These are phyloP conservation scores for Drosophila macrospina DNA, from an alignment of 2,888 invertebrate genomes.

Conservation along the genomic window DNA sequence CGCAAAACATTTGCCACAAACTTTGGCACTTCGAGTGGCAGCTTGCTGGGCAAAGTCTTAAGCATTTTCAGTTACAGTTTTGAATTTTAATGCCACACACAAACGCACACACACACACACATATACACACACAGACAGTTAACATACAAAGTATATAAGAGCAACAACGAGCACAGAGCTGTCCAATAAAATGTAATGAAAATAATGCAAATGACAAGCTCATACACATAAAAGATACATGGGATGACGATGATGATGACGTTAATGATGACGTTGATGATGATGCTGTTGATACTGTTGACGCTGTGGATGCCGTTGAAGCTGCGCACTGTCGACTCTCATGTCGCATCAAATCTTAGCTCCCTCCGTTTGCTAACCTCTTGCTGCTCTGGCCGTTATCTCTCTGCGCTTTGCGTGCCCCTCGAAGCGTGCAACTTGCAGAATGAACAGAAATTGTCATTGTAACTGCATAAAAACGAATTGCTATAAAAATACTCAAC, in stretches of 20 bases:
- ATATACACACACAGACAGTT: conserved; percentile 3
- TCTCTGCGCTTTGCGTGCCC: conserved; percentile 56
- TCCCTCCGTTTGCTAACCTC: conserved; percentile 17
- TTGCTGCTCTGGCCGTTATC: conserved; percentile 56
- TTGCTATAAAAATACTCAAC: conserved; percentile 72
- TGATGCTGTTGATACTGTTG: conserved; percentile 23
- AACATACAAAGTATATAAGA: conserved; percentile 9
- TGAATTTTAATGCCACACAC: conserved; percentile 45
- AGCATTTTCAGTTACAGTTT: conserved; percentile 46
- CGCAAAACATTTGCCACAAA: conserved; percentile 64
- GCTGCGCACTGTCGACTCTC: conserved; percentile 31
- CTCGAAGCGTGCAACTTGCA: conserved; percentile 49
- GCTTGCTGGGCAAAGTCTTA: conserved; percentile 36
- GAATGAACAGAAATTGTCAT: conserved; percentile 64
- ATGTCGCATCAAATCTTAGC: conserved; percentile 62
- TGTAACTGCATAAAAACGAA: conserved; percentile 74
- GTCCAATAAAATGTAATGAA: conserved; percentile 64
- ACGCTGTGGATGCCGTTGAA: conserved; percentile 5
- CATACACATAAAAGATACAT: conserved; percentile 41
- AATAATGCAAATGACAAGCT: conserved; percentile 74
- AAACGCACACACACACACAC: conserved; percentile 1
- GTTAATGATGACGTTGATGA: conserved; percentile 26
- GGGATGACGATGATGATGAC: conserved; percentile 22
- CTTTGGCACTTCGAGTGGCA: conserved; percentile 54
- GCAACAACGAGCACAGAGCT: conserved; percentile 5